phyloP scores from a whole-genome alignment of 2,888 invertebrate species.

The Taenaris catops region DNA sequence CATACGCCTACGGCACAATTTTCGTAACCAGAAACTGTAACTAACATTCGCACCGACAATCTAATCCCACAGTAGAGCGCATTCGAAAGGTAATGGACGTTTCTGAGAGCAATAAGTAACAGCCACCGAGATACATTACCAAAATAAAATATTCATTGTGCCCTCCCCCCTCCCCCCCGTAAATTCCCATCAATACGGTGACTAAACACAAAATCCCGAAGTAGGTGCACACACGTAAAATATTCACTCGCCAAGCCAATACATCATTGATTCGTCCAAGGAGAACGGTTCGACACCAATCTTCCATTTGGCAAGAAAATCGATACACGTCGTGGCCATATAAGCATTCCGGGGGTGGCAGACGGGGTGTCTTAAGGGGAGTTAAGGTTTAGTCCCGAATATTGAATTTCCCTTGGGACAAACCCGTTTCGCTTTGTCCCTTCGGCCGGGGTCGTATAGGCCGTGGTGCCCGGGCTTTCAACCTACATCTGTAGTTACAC shows the following conservation, averaged over 20 bases:
- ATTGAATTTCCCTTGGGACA: slow-evolving; percentile 81
- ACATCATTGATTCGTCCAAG: slow-evolving; percentile 77
- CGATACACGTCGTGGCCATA: slow-evolving; percentile 80
- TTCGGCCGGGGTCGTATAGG: slow-evolving; percentile 76
- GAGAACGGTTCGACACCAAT: slow-evolving; percentile 77
- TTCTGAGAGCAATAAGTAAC: slow-evolving; percentile 14
- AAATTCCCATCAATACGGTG: slow-evolving; percentile 66
- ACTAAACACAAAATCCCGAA: slow-evolving; percentile 62
- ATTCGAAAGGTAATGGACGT: slow-evolving; percentile 16
- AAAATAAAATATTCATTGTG: slow-evolving; percentile 70
- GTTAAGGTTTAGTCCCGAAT: slow-evolving; percentile 81
- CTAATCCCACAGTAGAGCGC: slow-evolving; percentile 9
- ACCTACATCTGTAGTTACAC: slow-evolving; percentile 27
- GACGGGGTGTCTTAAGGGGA: slow-evolving; percentile 77
- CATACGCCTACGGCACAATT: too few relatives aligned
- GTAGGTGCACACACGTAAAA: slow-evolving; percentile 60
- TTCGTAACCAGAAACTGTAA: not conserved
- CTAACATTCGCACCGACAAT: slow-evolving; percentile 7
- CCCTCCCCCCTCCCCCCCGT: too few relatives aligned
- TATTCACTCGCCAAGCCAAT: slow-evolving; percentile 70
- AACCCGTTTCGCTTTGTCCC: slow-evolving; percentile 81
- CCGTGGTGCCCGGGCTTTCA: slow-evolving; percentile 68
- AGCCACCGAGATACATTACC: slow-evolving; percentile 60
- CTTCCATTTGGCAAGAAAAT: slow-evolving; percentile 80
- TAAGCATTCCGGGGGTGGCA: slow-evolving; percentile 78